Evolutionary conservation across 2,888 invertebrate species (phyloP), one percentile per base, ranked within the genome.

Genomic region (Agriopis leucophaearia): DNA sequence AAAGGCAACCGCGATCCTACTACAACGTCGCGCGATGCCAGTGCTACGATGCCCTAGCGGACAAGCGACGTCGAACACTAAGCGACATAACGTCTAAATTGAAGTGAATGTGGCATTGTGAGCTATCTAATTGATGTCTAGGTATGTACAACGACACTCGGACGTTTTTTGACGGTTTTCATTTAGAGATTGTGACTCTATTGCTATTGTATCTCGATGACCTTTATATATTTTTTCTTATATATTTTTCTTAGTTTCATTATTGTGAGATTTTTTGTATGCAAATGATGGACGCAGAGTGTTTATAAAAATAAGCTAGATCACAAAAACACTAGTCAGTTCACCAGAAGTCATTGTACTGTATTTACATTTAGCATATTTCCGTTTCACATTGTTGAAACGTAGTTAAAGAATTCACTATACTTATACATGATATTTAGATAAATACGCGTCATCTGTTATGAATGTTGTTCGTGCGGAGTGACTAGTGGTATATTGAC

Each of bases 291-390:
- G 18, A 18, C 16, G 9, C 47, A 47, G 13, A 13, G 38, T 13
- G 5, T 27, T 38, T 45, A 48, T 42, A 15, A 56, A 57, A 50
- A 55, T 3, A 18, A 44, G 27, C 63, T 64, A 64, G 63, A 78
- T 78, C 76, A 80, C 79, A 76, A 71, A 63, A 80, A 73, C 80
- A 78, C 84, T 87, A 88, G 88, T 87, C 85, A 85, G 83, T 76
- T 78, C 76, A 75, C 75, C 51, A 71, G 77, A 77, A 74, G 73
- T 75, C 72, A 16, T 74, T 74, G 77, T 82, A 81, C 80, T 79
- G 78, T 80, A 77, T 78, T 80, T 78, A 79, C 74, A 76, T 74
- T 70, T 71, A 63, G 67, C 44, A 59, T 68, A 67, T 42, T 73
- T 67, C 73, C 74, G 74, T 78, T 76, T 81, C 79, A 80, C 73